Base-by-base conservation (phyloP, 2,113 vertebrate species). In the Psammodynastes pulverulentus region DNA sequence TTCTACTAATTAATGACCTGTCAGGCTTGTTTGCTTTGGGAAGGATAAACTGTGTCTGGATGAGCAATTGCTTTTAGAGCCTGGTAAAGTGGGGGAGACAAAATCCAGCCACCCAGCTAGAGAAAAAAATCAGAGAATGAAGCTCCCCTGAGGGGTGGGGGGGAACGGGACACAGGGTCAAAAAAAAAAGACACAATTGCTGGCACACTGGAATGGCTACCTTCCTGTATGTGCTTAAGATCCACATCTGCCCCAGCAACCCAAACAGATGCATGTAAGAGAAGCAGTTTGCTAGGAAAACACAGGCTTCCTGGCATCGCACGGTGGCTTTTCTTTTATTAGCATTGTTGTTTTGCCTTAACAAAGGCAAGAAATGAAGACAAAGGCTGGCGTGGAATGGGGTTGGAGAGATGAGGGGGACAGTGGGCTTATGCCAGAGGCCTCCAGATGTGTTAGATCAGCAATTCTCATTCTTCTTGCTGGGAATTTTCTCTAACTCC, bases 1-100 rank as follows among this genome's bases (percentile, higher is more conserved):
- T 2, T 79, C 93, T 92, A 92, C 92, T 95, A 93, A 94, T 0
- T 90, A 94, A 86, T 49, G 72, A 45, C 85, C 90, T 89, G 91
- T 87, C 39, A 62, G 91, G 94, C 85, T 85, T 92, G 94, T 94
- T 96, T 96, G 95, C 93, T 94, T 94, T 96, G 95, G 94, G 95
- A 96, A 96, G 29, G 52, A 90, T 90, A 46, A 1, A 8, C 67
- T 86, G 87, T 85, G 49, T 46, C 51, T 72, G 94, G 67, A 62
- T 46, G 86, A 84, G 54, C 45, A 56, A 29, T 89, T 0, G 1
- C 88, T 89, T 62, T 79, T 54, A 58, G 8, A 0, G 13, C 86
- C 84, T 46, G 34, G 51, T 92, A 43, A 79, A 21, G 89, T 0
- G 0, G 87, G 0, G 0, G 90, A 94, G 95, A 89, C 90, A 34